Percentiles rank a stretch among this genome's conserved stretches.
Conservation (phyloP, 2,888 invertebrate species). For the Hirtodrosophila confusa region DNA sequence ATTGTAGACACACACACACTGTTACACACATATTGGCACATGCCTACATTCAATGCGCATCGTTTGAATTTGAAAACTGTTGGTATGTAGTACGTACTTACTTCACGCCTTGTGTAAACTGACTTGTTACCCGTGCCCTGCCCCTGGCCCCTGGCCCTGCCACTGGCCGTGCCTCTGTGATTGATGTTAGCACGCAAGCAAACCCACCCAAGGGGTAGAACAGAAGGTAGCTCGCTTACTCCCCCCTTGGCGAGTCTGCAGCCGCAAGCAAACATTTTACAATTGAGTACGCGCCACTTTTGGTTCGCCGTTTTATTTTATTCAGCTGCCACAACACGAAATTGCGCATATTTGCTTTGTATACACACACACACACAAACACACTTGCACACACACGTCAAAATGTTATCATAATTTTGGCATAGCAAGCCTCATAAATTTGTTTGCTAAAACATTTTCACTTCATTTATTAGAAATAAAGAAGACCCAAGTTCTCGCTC, state of each 20-base stretch:
- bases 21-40: conserved; percentile 35
- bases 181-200: conserved; percentile 66
- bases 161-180: conserved; percentile 41
- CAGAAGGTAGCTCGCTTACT: background rate
- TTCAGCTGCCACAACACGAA: conserved; percentile 75
- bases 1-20: conserved; percentile 45
- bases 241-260: conserved; percentile 9
- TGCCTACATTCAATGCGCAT: conserved; percentile 64
- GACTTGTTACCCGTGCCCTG: conserved; percentile 30
- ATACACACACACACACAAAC: conserved; percentile 31
- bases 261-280: conserved; percentile 78
- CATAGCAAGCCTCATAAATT: conserved; percentile 73
- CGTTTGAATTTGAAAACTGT: conserved; percentile 65
- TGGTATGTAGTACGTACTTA: conserved; percentile 49
- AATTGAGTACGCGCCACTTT: conserved; percentile 77
- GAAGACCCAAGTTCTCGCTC: conserved; percentile 11
- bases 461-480: conserved; percentile 71
- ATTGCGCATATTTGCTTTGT: conserved; percentile 75
- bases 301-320: conserved; percentile 64
- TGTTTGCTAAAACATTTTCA: conserved; percentile 77
- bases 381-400: conserved; percentile 21
- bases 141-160: background rate
- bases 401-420: conserved; percentile 75
- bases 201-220: conserved; percentile 28
- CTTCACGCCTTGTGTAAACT: conserved; percentile 53